phyloP scores from a whole-genome alignment of 1,140 invertebrate genomes.

The Aphelinus certus region DNA sequence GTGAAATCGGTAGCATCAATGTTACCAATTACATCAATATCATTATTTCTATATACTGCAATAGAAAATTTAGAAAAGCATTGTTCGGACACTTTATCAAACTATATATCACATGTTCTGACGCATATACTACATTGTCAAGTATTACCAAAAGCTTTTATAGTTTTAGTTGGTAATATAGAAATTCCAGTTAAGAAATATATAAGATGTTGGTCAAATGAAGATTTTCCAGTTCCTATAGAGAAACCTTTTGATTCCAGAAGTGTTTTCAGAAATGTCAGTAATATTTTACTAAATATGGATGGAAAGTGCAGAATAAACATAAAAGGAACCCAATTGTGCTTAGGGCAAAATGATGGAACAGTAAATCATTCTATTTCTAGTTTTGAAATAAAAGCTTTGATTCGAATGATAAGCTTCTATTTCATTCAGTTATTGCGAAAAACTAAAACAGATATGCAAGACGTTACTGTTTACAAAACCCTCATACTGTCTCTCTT shows the following conservation, averaged over 20 bases:
- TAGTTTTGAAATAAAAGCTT: slow-evolving; percentile 43
- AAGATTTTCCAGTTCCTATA: slow-evolving; percentile 25
- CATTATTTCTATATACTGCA: slow-evolving; percentile 52
- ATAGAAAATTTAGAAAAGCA: slow-evolving; percentile 49
- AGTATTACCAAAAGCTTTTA: slow-evolving; percentile 48
- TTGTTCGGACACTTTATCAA: slow-evolving; percentile 38
- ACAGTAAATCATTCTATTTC: slow-evolving; percentile 41
- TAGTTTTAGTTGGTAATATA: slow-evolving; percentile 44
- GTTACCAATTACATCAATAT: slow-evolving; percentile 45
- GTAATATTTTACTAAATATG: slow-evolving; percentile 26
- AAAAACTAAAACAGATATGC: slow-evolving; percentile 37
- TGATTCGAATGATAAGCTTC: slow-evolving; percentile 52
- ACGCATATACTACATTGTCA: slow-evolving; percentile 56
- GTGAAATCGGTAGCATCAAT: slow-evolving; percentile 23
- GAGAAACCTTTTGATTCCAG: slow-evolving; percentile 38
- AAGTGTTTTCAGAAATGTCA: slow-evolving; percentile 27
- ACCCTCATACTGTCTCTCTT: slow-evolving; percentile 50
- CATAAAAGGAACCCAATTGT: slow-evolving; percentile 6
- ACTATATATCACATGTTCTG: slow-evolving; percentile 50
- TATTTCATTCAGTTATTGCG: slow-evolving; percentile 54
- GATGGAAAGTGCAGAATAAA: slow-evolving; percentile 11
- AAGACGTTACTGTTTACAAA: slow-evolving; percentile 46
- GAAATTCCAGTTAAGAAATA: slow-evolving; percentile 48
- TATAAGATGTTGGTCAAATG: slow-evolving; percentile 48
- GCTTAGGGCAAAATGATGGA: slow-evolving; percentile 30